These are phyloP conservation scores for Thymelicus lineola DNA, from an alignment of 2,888 invertebrate genomes.

Conservation along the genomic window DNA sequence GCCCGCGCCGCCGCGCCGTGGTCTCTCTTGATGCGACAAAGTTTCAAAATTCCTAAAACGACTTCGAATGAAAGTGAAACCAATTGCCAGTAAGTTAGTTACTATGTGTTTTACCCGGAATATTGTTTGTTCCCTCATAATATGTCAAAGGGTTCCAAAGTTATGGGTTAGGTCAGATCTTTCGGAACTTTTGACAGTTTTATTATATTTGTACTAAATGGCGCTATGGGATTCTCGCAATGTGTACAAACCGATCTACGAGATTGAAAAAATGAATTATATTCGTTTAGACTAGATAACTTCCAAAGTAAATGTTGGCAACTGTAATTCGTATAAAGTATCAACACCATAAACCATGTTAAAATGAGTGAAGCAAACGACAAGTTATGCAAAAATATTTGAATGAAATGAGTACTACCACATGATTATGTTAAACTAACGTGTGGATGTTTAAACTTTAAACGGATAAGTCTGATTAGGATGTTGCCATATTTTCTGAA, in stretches of 20 bases:
- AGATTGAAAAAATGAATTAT: constrained; percentile 7
- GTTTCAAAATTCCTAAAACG: neutral
- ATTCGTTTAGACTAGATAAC: neutral
- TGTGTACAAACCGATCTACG: neutral
- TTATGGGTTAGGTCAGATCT: neutral
- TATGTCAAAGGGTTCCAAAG: constrained; percentile 2
- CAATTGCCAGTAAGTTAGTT: neutral
- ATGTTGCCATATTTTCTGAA: too few relatives aligned
- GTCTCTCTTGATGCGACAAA: neutral
- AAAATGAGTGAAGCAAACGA: too few relatives aligned
- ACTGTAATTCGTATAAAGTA: neutral
- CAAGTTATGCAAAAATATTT: too few relatives aligned
- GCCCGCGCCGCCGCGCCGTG: too few relatives aligned
- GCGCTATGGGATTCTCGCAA: constrained; percentile 1
- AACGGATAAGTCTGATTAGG: too few relatives aligned
- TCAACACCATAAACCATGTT: too few relatives aligned
- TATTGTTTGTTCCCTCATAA: constrained; percentile 2
- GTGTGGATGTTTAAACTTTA: too few relatives aligned
- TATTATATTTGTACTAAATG: neutral
- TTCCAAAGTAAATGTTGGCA: neutral
- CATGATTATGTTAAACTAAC: too few relatives aligned
- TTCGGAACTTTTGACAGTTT: constrained; percentile 4
- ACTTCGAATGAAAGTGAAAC: neutral
- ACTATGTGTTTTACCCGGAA: neutral
- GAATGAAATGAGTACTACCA: too few relatives aligned